Evolutionary conservation across 2,797 vertebrate species (phyloP).

Genomic region (Macrochelys suwanniensis): DNA sequence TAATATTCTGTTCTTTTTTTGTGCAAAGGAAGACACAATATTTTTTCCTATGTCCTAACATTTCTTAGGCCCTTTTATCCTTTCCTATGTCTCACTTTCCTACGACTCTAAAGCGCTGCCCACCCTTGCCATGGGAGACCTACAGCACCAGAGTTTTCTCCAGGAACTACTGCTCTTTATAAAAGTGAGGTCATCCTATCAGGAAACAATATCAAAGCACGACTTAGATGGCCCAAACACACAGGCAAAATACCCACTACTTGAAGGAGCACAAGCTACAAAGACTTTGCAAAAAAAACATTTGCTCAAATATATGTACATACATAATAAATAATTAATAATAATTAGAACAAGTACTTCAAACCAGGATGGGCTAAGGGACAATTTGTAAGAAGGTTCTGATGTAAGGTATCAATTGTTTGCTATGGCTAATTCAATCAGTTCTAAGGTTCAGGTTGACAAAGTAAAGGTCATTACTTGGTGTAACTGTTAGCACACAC

Average conservation of each 20-base stretch:
- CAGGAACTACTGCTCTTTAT: background rate
- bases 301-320: background rate
- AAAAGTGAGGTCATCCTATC: background rate
- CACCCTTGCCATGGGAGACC: background rate
- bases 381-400: background rate
- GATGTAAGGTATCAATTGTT: background rate
- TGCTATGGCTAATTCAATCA: background rate
- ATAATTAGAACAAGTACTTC: conserved; percentile 1
- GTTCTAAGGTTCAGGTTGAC: background rate
- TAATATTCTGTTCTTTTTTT: background rate
- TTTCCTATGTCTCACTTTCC: background rate
- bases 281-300: background rate
- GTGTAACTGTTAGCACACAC: background rate
- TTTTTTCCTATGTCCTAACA: background rate
- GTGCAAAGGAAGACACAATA: background rate
- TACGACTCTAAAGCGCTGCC: background rate
- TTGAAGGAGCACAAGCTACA: background rate
- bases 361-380: background rate
- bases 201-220: background rate
- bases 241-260: rapidly evolving
- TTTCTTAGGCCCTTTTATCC: background rate
- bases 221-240: conserved; percentile 2
- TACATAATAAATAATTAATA: background rate
- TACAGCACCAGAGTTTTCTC: background rate
- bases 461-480: background rate